These are phyloP conservation scores for Pelodytes ibericus DNA, from an alignment of 2,797 vertebrate genomes.

Conservation along the genomic window DNA sequence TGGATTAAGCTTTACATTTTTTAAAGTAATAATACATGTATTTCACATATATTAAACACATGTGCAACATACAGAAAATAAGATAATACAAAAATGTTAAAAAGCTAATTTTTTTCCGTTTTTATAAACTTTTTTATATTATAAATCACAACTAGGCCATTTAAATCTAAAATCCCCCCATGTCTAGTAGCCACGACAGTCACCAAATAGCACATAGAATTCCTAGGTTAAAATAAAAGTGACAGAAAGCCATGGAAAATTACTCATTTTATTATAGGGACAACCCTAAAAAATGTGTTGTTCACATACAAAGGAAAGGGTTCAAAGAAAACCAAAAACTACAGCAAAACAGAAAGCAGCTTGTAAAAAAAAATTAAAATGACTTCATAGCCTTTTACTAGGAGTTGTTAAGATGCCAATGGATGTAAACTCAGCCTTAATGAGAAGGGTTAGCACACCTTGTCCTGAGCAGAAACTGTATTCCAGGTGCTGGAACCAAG, in stretches of 20 bases:
- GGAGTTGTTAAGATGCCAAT: neutral
- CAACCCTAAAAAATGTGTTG: too few species aligned
- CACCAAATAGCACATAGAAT: neutral
- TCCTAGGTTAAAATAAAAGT: neutral
- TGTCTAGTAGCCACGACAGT: neutral
- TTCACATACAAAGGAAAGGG: too few species aligned
- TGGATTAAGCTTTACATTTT: too few species aligned
- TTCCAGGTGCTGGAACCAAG: neutral
- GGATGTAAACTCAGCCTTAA: neutral
- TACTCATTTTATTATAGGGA: neutral
- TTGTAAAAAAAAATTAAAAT: too few species aligned
- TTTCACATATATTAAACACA: too few species aligned
- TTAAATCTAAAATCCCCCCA: neutral
- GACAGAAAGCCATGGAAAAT: neutral
- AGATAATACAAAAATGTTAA: too few species aligned
- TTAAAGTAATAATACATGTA: too few species aligned
- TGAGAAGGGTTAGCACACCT: neutral
- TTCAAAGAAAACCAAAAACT: too few species aligned
- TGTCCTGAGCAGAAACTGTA: neutral
- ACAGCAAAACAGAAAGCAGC: too few species aligned
- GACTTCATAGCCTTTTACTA: neutral
- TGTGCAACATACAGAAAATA: too few species aligned
- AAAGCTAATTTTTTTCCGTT: too few species aligned
- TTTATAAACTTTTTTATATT: too few species aligned
- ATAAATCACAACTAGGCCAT: neutral